These are phyloP conservation scores for Bugula neritina DNA, from an alignment of 2,888 invertebrate genomes.

Conservation along the genomic window DNA sequence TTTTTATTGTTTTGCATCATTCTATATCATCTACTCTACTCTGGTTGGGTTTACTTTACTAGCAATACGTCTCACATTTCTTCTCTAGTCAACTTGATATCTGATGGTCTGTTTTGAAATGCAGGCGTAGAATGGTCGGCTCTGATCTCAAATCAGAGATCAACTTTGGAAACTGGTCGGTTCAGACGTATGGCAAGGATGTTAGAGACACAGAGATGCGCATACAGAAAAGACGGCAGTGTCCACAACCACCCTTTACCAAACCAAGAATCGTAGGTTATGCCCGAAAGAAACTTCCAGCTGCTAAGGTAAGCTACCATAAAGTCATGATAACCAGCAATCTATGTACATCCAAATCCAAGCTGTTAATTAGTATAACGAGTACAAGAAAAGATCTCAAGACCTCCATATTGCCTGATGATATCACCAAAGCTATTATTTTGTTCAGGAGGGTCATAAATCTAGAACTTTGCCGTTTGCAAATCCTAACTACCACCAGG, in stretches of 20 bases:
- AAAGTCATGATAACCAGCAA: no score
- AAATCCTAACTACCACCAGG: not conserved
- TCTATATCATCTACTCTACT: no score
- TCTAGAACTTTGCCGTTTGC: conserved; percentile 9
- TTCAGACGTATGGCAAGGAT: not conserved
- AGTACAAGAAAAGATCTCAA: no score
- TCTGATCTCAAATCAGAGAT: conserved; percentile 3
- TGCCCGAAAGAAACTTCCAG: conserved; percentile 12
- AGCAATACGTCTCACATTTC: no score
- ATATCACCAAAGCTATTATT: not conserved
- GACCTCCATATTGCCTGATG: no score
- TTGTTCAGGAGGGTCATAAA: not conserved
- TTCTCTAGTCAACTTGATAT: no score
- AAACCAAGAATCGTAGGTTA: not conserved
- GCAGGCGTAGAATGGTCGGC: conserved; percentile 23
- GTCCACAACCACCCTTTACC: conserved; percentile 26
- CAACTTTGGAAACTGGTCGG: conserved; percentile 25
- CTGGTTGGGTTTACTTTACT: no score
- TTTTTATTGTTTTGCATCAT: no score
- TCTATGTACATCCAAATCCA: not conserved
- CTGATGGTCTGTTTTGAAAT: no score
- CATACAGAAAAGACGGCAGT: conserved; percentile 25
- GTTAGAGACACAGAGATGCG: conserved; percentile 19
- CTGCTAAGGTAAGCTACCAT: conserved; percentile 5
- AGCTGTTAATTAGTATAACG: no score